Percentiles rank a stretch among this genome's conserved stretches.
These are phyloP conservation scores for Brotula barbata DNA, from an alignment of 2,797 vertebrate genomes.

Conservation along the genomic window DNA sequence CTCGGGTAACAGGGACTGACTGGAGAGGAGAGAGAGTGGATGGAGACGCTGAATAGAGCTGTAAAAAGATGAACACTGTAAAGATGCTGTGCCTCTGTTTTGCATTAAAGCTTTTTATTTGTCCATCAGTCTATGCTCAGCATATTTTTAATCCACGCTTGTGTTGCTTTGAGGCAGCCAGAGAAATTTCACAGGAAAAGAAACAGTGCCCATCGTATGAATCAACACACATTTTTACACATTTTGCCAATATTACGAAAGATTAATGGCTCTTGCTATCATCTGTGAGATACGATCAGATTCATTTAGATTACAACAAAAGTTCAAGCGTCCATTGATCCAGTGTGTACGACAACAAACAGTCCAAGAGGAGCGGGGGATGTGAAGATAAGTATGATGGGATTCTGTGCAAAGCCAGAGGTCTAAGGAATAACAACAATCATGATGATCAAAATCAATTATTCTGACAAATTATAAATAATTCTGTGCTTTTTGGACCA, in stretches of 20 bases:
- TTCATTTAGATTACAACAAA: slow-evolving; percentile 6
- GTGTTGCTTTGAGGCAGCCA: slow-evolving; percentile 49
- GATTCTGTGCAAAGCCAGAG: slow-evolving; percentile 31
- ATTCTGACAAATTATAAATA: slow-evolving; percentile 55
- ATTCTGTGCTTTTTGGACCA: slow-evolving; percentile 39
- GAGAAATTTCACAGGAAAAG: slow-evolving; percentile 29
- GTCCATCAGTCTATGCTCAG: slow-evolving; percentile 67
- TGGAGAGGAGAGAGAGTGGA: slow-evolving; percentile 22
- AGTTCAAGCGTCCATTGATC: not conserved
- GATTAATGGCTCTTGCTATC: not conserved
- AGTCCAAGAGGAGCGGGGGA: not conserved
- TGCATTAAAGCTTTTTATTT: slow-evolving; percentile 62
- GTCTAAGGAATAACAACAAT: slow-evolving; percentile 30
- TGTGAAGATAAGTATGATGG: slow-evolving; percentile 14
- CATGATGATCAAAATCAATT: slow-evolving; percentile 49
- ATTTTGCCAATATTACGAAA: slow-evolving; percentile 1
- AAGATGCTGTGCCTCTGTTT: slow-evolving; percentile 45
- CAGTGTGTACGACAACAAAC: too few relatives aligned
- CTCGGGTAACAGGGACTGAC: slow-evolving; percentile 45
- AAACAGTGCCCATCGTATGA: slow-evolving; percentile 24
- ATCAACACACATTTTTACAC: slow-evolving; percentile 13
- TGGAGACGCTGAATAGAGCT: not conserved
- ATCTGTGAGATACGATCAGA: not conserved
- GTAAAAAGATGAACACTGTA: slow-evolving; percentile 43
- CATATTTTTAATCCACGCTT: too few relatives aligned